Conservation (phyloP, 1,140 invertebrate genomes). For the Aphaenogaster rudis region DNA sequence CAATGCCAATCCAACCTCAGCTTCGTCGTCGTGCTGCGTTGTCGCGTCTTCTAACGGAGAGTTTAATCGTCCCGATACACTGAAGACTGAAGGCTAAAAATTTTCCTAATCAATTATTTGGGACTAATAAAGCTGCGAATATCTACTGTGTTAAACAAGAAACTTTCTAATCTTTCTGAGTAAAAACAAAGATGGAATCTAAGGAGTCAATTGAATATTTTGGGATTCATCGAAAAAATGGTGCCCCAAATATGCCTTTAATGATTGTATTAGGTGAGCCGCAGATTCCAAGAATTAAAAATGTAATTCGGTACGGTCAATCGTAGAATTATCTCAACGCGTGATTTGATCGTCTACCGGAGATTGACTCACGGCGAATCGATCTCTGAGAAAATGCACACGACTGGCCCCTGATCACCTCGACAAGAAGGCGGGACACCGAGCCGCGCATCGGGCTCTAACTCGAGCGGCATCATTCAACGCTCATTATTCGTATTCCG, state of each 20-base stretch:
- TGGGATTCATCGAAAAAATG: background rate
- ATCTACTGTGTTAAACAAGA: background rate
- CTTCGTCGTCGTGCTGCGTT: slow-evolving; percentile 47
- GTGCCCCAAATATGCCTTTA: background rate
- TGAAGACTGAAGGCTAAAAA: background rate
- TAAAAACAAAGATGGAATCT: background rate
- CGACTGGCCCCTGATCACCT: background rate
- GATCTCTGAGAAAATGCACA: slow-evolving; percentile 24
- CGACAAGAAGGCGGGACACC: slow-evolving; percentile 9
- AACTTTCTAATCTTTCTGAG: background rate
- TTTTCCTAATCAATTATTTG: background rate
- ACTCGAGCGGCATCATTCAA: slow-evolving; percentile 63
- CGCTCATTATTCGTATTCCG: slow-evolving; percentile 65
- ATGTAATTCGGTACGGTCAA: background rate
- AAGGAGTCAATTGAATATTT: background rate
- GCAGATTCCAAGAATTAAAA: background rate
- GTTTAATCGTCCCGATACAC: background rate
- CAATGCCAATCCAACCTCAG: slow-evolving; percentile 81
- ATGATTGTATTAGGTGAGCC: background rate
- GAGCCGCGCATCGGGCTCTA: background rate
- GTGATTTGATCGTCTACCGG: background rate
- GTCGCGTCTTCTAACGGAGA: background rate
- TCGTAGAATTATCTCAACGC: background rate
- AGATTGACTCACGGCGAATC: background rate
- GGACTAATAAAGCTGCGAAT: background rate